Evolutionary conservation across 2,113 vertebrate genomes (phyloP).

Genomic region (Istiophorus platypterus): DNA sequence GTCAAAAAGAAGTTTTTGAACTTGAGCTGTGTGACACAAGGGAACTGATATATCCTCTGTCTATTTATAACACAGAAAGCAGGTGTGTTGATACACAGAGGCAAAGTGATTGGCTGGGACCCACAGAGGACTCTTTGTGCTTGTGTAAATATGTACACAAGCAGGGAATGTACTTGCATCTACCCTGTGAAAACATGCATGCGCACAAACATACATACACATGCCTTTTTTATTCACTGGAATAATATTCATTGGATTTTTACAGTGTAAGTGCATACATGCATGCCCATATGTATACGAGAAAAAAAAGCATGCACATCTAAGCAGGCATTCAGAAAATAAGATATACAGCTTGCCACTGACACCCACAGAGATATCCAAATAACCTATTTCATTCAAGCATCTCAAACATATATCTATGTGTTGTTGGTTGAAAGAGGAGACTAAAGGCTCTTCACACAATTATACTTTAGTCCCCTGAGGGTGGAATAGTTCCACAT

Average conservation of each 20-base stretch:
- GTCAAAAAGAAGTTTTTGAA: constrained; percentile 64
- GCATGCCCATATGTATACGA: neutral
- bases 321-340: constrained; percentile 4
- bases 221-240: neutral
- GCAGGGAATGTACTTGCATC: neutral
- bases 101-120: constrained; percentile 57
- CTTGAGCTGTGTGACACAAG: constrained; percentile 41
- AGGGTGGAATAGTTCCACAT: constrained; percentile 1
- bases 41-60: constrained; percentile 61
- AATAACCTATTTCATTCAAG: constrained; percentile 14
- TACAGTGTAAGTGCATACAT: neutral
- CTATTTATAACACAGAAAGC: constrained; percentile 72
- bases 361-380: neutral
- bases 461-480: constrained; percentile 18
- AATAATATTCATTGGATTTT: no score
- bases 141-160: constrained; percentile 30
- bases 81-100: constrained; percentile 58
- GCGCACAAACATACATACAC: neutral
- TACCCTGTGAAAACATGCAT: neutral
- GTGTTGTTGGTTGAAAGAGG: constrained; percentile 23
- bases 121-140: constrained; percentile 30
- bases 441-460: constrained; percentile 14
- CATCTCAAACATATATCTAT: constrained; percentile 28
- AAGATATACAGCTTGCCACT: neutral
- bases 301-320: neutral